Conservation (phyloP, 2,797 vertebrate genomes). For the Allobates femoralis region DNA sequence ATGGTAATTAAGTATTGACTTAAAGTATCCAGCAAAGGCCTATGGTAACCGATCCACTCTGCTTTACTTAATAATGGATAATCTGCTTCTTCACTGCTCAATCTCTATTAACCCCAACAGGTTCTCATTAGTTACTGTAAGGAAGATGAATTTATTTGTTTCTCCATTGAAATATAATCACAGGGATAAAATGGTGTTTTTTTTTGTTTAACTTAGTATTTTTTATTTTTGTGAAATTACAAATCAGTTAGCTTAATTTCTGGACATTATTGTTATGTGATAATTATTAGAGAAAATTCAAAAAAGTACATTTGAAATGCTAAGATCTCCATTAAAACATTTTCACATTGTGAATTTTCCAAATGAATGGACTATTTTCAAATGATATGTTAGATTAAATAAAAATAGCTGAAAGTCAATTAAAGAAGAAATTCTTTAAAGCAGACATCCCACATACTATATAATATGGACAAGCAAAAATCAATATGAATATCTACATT, state of each 20-base stretch:
- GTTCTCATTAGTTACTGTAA: conserved; percentile 70
- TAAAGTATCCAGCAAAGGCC: conserved; percentile 61
- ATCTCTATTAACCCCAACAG: conserved; percentile 67
- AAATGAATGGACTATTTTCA: background rate
- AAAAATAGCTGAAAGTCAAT: too few species aligned
- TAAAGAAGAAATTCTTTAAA: too few species aligned
- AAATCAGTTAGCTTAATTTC: background rate
- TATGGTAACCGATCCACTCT: conserved; percentile 63
- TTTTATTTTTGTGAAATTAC: background rate
- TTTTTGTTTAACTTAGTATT: background rate
- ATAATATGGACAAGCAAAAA: too few species aligned
- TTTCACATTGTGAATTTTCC: background rate
- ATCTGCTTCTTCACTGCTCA: conserved; percentile 63
- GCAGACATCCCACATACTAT: too few species aligned
- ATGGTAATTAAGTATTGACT: conserved; percentile 70
- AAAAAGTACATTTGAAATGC: background rate
- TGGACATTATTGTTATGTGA: background rate
- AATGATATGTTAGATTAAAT: too few species aligned
- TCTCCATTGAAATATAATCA: conserved; percentile 62
- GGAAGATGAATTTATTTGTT: conserved; percentile 65
- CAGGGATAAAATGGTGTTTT: background rate
- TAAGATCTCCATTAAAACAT: background rate
- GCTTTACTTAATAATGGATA: conserved; percentile 69
- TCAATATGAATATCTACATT: too few species aligned
- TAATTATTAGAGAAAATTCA: background rate